A percentile compares a stretch with the other conserved stretches of the same genome.
phyloP scores from a whole-genome alignment of 1,140 invertebrate species.

The Aphidius gifuensis region DNA sequence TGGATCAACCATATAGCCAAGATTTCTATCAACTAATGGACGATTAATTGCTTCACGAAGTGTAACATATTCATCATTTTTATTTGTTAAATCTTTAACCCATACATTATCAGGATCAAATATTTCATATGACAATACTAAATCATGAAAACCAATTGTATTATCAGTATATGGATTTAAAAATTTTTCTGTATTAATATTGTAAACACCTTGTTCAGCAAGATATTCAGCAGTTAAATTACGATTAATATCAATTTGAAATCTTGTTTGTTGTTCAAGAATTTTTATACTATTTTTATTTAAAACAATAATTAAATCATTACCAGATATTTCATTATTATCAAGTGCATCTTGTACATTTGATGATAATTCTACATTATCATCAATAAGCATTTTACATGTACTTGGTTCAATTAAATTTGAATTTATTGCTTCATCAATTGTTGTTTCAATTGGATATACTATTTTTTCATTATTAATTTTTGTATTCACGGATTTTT shows the following conservation, averaged over 20 bases:
- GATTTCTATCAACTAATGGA: constrained; percentile 71
- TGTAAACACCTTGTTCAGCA: constrained; percentile 70
- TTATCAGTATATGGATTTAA: constrained; percentile 73
- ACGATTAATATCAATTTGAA: constrained; percentile 51
- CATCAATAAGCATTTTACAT: constrained; percentile 63
- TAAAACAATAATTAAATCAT: constrained; percentile 65
- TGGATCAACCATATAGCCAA: constrained; percentile 79
- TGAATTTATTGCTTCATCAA: constrained; percentile 71
- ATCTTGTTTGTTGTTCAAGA: constrained; percentile 41
- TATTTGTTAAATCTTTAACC: constrained; percentile 73
- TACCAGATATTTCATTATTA: constrained; percentile 63
- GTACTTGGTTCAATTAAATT: constrained; percentile 71
- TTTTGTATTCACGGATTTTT: neutral
- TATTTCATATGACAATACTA: constrained; percentile 70
- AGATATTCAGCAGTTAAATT: constrained; percentile 65
- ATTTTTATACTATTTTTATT: constrained; percentile 53
- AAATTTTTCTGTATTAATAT: constrained; percentile 71
- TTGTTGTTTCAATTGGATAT: constrained; percentile 23
- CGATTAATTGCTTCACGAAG: constrained; percentile 72
- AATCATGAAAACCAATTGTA: constrained; percentile 72
- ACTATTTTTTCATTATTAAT: constrained; percentile 10
- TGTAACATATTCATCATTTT: constrained; percentile 65
- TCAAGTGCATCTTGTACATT: constrained; percentile 64
- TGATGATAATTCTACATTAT: constrained; percentile 55
- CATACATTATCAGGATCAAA: constrained; percentile 73